These are phyloP conservation scores for Philereme vetulata DNA, from an alignment of 2,888 invertebrate genomes.

Conservation along the genomic window DNA sequence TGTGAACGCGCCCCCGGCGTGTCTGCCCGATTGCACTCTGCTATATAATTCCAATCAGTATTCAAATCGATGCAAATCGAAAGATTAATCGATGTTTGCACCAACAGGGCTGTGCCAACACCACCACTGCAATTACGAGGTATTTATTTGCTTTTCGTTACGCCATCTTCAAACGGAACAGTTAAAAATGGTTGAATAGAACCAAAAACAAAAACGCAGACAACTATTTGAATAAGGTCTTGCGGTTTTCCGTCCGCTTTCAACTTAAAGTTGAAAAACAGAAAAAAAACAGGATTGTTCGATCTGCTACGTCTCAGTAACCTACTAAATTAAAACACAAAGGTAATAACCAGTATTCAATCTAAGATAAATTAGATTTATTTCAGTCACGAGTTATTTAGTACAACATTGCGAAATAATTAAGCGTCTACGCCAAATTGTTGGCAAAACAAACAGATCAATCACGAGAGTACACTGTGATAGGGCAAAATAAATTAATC, in stretches of 20 bases:
- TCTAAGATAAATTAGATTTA: constrained; percentile 39
- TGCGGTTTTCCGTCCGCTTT: too few relatives aligned
- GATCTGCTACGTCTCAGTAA: too few relatives aligned
- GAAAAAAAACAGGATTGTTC: too few relatives aligned
- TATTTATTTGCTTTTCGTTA: constrained; percentile 44
- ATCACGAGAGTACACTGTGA: constrained; percentile 51
- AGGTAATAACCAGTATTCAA: constrained; percentile 13
- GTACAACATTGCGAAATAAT: constrained; percentile 39
- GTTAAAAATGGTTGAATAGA: constrained; percentile 7
- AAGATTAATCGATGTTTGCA: constrained; percentile 72
- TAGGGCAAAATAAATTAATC: constrained; percentile 59
- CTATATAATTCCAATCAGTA: constrained; percentile 72
- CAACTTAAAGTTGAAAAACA: too few relatives aligned
- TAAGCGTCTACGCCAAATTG: constrained; percentile 40
- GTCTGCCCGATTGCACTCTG: constrained; percentile 57
- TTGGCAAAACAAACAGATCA: constrained; percentile 50
- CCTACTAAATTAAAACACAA: too few relatives aligned
- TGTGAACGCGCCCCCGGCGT: constrained; percentile 54
- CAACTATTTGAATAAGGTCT: too few relatives aligned
- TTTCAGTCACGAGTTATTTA: constrained; percentile 36
- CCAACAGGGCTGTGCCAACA: constrained; percentile 50
- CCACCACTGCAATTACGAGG: constrained; percentile 53
- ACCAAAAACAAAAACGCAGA: too few relatives aligned
- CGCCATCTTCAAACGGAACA: constrained; percentile 9
- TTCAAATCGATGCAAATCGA: constrained; percentile 77